phyloP scores from a whole-genome alignment of 2,888 invertebrate genomes.

The Chymomyza amoena region DNA sequence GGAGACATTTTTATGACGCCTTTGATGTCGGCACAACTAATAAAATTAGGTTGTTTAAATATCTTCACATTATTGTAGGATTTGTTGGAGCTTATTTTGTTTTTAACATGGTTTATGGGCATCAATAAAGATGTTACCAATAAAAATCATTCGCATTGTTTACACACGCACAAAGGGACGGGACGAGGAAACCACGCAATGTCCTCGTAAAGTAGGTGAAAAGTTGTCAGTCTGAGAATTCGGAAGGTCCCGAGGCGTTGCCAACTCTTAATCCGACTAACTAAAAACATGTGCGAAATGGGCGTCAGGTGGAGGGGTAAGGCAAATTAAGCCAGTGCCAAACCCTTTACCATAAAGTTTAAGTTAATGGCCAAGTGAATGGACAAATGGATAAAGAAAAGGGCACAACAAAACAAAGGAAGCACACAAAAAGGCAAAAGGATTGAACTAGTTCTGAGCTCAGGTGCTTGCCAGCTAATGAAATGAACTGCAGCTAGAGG shows the following conservation, averaged over 20 bases:
- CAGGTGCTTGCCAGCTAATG: conserved; percentile 38
- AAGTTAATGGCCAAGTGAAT: not conserved
- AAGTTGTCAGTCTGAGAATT: not conserved
- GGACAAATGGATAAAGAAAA: not conserved
- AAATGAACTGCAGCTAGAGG: conserved; percentile 59
- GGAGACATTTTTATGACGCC: no score
- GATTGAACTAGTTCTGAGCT: conserved; percentile 39
- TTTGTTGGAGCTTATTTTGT: no score
- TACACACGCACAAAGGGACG: not conserved
- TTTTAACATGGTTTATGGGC: no score
- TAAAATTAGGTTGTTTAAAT: no score
- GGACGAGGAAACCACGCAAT: not conserved
- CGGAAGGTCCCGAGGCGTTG: not conserved
- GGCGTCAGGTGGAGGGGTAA: not conserved
- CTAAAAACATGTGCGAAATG: not conserved
- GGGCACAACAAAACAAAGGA: conserved; percentile 4
- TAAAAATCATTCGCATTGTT: no score
- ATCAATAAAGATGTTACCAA: no score
- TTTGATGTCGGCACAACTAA: no score
- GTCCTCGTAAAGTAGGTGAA: not conserved
- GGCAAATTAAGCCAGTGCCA: not conserved
- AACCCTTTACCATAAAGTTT: not conserved
- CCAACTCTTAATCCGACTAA: not conserved
- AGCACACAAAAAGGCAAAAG: conserved; percentile 23
- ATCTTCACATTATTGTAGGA: no score